These are phyloP conservation scores for Hexactinellida sp. DNA, from an alignment of 37 sponge, comb jelly and placozoan genomes.

Conservation along the genomic window DNA sequence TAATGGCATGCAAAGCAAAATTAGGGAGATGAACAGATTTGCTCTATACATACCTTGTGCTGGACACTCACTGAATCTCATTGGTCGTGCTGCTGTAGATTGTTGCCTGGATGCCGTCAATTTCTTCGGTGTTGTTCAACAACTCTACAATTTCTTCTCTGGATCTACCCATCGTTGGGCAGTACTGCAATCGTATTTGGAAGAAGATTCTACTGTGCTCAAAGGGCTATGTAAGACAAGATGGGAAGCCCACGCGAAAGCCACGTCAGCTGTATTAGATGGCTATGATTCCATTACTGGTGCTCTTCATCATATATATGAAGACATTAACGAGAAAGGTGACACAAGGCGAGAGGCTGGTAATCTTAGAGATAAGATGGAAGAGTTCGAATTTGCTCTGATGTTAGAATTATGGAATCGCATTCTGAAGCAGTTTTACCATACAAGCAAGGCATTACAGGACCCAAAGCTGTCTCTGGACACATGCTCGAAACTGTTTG, in stretches of 20 bases:
- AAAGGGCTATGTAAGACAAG: constrained; percentile 11
- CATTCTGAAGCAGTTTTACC: background rate
- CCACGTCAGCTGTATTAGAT: constrained; percentile 13
- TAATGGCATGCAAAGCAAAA: constrained; percentile 20
- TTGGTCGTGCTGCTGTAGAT: constrained; percentile 19
- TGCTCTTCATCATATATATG: background rate
- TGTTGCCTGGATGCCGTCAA: constrained; percentile 13
- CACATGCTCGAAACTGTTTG: background rate
- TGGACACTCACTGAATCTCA: constrained; percentile 23
- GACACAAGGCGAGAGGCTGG: constrained; percentile 14
- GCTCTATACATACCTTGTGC: constrained; percentile 21
- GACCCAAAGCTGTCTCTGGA: background rate
- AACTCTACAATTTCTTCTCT: constrained; percentile 22
- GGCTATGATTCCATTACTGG: background rate
- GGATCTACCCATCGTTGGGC: constrained; percentile 22
- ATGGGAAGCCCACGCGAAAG: constrained; percentile 19
- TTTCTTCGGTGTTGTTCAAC: constrained; percentile 22
- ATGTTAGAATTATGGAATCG: background rate
- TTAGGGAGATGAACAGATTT: constrained; percentile 16
- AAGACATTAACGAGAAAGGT: constrained; percentile 14
- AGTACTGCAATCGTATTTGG: background rate
- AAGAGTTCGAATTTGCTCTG: constrained; percentile 2
- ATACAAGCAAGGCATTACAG: background rate
- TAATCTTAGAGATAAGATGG: background rate
- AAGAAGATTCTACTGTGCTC: background rate